phyloP scores from a whole-genome alignment of 1,140 invertebrate genomes.

The Venustaconcha ellipsiformis region DNA sequence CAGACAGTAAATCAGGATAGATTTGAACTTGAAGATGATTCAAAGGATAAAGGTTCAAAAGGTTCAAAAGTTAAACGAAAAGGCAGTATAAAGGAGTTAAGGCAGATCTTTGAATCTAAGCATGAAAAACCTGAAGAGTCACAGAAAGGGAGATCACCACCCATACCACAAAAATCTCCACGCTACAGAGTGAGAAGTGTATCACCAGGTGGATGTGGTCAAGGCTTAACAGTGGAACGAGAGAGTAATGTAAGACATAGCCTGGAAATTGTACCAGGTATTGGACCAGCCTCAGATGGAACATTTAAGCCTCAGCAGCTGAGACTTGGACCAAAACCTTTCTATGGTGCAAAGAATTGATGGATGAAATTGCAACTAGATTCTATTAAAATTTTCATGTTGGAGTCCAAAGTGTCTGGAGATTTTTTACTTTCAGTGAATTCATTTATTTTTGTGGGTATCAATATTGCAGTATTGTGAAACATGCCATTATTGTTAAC shows the following conservation, averaged over 20 bases:
- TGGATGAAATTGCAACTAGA: neutral
- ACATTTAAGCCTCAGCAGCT: slow-evolving; percentile 42
- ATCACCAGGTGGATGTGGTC: slow-evolving; percentile 21
- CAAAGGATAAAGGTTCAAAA: slow-evolving; percentile 8
- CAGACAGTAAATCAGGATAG: neutral
- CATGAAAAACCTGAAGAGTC: slow-evolving; percentile 28
- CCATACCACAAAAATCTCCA: slow-evolving; percentile 16
- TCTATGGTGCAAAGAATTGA: slow-evolving; percentile 56
- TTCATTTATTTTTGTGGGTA: too few species aligned
- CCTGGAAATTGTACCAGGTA: slow-evolving; percentile 46
- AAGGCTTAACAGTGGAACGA: neutral
- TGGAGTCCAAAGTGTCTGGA: too few species aligned
- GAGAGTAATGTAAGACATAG: slow-evolving; percentile 45
- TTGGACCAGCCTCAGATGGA: slow-evolving; percentile 22
- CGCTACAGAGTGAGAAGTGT: slow-evolving; percentile 31
- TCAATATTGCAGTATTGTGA: too few species aligned
- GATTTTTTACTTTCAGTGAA: too few species aligned
- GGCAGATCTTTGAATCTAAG: slow-evolving; percentile 55
- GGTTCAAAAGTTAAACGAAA: slow-evolving; percentile 38
- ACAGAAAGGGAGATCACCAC: slow-evolving; percentile 23
- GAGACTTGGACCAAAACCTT: slow-evolving; percentile 62
- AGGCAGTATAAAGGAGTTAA: slow-evolving; percentile 62
- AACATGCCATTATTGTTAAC: too few species aligned
- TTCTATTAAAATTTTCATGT: neutral
- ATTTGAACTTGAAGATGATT: neutral